Conservation (phyloP, 2,797 vertebrate species). For the Nannoperca obscura region DNA sequence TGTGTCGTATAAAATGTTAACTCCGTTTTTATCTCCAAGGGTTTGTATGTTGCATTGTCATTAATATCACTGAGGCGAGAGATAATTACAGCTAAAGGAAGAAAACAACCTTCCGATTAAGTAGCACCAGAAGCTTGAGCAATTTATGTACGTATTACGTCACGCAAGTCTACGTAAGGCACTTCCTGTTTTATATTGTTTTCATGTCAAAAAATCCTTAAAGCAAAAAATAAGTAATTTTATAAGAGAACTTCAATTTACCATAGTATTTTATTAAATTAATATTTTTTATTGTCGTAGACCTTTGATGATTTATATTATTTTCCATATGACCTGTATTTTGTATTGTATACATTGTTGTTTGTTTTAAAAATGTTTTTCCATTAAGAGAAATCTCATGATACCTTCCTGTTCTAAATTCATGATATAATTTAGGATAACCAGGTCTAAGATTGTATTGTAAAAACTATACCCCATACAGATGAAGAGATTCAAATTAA, state of each 20-base stretch:
- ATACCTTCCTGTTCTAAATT: background rate
- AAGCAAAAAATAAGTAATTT: background rate
- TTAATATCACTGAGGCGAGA: background rate
- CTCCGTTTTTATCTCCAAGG: background rate
- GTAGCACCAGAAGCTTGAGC: conserved; percentile 48
- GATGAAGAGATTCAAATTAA: too few species aligned
- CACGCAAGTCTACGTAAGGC: conserved; percentile 26
- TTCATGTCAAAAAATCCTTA: background rate
- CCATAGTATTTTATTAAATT: background rate
- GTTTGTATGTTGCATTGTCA: background rate
- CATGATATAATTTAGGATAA: background rate
- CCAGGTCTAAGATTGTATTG: too few species aligned
- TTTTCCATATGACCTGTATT: background rate
- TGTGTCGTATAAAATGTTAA: background rate
- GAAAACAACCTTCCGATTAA: conserved; percentile 55
- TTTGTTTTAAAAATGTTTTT: background rate
- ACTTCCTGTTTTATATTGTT: conserved; percentile 50
- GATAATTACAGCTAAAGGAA: conserved; percentile 20
- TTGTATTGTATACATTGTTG: background rate
- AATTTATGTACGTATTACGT: conserved; percentile 78
- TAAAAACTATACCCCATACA: too few species aligned
- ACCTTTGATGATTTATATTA: background rate
- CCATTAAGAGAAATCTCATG: too few species aligned
- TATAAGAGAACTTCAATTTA: background rate
- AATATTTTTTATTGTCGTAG: background rate